Conservation (phyloP, 2,113 vertebrate species). For the Oncorhynchus mykiss region DNA sequence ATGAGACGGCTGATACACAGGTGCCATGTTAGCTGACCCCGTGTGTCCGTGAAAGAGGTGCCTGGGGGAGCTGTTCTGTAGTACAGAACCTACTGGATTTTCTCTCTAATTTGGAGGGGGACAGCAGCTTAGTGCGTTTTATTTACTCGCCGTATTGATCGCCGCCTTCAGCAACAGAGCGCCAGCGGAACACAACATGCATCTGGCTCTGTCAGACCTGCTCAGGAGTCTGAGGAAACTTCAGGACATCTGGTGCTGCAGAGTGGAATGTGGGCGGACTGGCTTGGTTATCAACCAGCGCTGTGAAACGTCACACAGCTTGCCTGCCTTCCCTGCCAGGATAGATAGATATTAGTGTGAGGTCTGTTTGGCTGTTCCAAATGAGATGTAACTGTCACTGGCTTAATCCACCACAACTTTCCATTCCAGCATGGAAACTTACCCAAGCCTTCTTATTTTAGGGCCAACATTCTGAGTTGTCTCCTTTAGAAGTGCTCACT, state of each 20-base stretch:
- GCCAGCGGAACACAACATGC: slow-evolving; percentile 28
- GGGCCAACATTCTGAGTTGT: no score
- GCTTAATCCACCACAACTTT: no score
- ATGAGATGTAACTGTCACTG: no score
- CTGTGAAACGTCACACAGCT: background rate
- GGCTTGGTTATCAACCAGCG: slow-evolving; percentile 27
- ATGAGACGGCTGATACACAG: no score
- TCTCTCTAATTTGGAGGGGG: slow-evolving; percentile 68
- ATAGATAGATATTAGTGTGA: no score
- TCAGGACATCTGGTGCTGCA: slow-evolving; percentile 54
- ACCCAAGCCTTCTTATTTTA: no score
- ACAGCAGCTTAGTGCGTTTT: slow-evolving; percentile 74
- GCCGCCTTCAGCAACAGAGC: slow-evolving; percentile 66
- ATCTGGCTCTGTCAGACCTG: slow-evolving; percentile 28
- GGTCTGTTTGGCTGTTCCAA: no score
- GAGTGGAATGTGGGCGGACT: slow-evolving; percentile 36
- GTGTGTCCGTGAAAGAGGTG: background rate
- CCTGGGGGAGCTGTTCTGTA: slow-evolving; percentile 53
- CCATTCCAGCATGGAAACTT: no score
- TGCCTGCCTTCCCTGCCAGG: background rate
- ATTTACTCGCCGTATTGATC: slow-evolving; percentile 73
- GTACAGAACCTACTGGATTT: slow-evolving; percentile 61
- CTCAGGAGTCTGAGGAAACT: slow-evolving; percentile 46
- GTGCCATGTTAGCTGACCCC: background rate
- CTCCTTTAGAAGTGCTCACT: background rate